These are phyloP conservation scores for Nerophis ophidion DNA, from an alignment of 2,113 vertebrate species.

Conservation along the genomic window DNA sequence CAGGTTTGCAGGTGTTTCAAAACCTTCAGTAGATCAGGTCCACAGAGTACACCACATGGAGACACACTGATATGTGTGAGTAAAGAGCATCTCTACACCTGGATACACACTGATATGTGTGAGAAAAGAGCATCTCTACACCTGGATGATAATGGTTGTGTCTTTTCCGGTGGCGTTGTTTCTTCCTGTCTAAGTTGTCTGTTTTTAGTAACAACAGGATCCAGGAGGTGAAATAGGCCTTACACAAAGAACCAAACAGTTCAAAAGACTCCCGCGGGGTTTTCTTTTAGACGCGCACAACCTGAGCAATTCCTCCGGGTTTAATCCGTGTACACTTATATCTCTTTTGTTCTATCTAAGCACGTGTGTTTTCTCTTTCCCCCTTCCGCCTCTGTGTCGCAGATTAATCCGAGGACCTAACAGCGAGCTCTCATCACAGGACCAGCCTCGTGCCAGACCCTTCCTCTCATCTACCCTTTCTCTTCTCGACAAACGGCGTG, in stretches of 20 bases:
- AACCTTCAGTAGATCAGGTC: too few relatives aligned
- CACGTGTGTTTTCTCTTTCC: slow-evolving; percentile 58
- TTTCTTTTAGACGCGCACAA: slow-evolving; percentile 36
- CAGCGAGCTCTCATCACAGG: slow-evolving; percentile 59
- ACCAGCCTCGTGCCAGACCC: slow-evolving; percentile 60
- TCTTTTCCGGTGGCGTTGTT: slow-evolving; percentile 13
- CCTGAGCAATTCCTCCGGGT: slow-evolving; percentile 42
- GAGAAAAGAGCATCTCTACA: slow-evolving; percentile 5
- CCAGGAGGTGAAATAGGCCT: slow-evolving; percentile 41
- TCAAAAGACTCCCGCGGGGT: slow-evolving; percentile 45
- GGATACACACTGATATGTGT: slow-evolving; percentile 31
- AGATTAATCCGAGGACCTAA: slow-evolving; percentile 99
- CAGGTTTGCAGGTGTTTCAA: too few relatives aligned
- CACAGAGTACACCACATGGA: slow-evolving; percentile 40
- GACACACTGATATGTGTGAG: slow-evolving; percentile 25
- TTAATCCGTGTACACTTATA: slow-evolving; percentile 49
- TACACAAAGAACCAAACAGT: slow-evolving; percentile 38
- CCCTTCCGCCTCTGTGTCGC: slow-evolving; percentile 64
- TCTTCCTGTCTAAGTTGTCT: slow-evolving; percentile 24
- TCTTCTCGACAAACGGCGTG: slow-evolving; percentile 70
- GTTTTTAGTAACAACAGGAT: slow-evolving; percentile 35
- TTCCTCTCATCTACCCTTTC: slow-evolving; percentile 48
- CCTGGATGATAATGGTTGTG: slow-evolving; percentile 9
- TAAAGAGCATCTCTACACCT: slow-evolving; percentile 27
- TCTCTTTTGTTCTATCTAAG: slow-evolving; percentile 64